Conservation (phyloP, 2,113 vertebrate genomes). For the Hiodon tergisus region DNA sequence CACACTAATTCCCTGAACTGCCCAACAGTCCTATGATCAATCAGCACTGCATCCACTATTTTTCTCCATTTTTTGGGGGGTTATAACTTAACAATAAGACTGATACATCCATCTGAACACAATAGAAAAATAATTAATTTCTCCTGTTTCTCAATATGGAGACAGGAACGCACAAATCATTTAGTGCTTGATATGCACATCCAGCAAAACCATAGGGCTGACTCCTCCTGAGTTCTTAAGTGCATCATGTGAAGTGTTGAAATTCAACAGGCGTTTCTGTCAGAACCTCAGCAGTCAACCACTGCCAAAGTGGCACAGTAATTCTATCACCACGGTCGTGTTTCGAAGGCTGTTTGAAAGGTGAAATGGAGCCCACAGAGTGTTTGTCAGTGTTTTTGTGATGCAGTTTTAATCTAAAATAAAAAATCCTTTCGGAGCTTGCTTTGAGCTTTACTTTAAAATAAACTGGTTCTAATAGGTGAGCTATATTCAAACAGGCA, state of each 20-base stretch:
- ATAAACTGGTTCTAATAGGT: neutral
- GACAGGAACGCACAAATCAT: neutral
- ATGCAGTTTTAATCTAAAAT: neutral
- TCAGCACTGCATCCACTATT: no score
- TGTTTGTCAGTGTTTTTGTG: neutral
- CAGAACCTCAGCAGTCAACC: neutral
- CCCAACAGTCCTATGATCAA: no score
- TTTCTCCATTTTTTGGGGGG: no score
- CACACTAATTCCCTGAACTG: no score
- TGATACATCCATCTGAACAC: no score
- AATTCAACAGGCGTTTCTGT: neutral
- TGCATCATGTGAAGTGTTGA: neutral
- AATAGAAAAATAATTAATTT: neutral
- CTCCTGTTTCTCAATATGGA: neutral
- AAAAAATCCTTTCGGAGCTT: neutral
- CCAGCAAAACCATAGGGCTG: neutral
- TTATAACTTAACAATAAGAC: no score
- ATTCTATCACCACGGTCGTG: constrained; percentile 1
- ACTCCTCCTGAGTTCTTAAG: neutral
- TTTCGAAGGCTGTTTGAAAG: constrained; percentile 7
- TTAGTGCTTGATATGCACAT: neutral
- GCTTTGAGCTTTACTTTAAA: constrained; percentile 1
- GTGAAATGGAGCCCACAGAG: neutral
- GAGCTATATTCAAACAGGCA: constrained; percentile 1
- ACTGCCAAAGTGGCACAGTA: constrained; percentile 3